phyloP scores from a whole-genome alignment of 2,113 vertebrate genomes.

The Tenrec ecaudatus region DNA sequence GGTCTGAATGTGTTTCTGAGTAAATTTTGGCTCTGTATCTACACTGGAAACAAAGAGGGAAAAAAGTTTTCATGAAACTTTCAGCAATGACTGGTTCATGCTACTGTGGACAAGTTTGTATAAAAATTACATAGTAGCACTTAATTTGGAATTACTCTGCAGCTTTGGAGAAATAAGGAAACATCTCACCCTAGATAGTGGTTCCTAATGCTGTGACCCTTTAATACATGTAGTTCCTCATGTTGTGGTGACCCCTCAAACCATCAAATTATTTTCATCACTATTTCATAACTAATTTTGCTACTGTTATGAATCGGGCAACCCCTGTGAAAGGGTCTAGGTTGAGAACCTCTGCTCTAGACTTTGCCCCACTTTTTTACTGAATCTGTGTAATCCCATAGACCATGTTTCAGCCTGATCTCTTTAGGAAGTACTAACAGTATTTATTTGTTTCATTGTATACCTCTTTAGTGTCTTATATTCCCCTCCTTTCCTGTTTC shows the following conservation, averaged over 20 bases:
- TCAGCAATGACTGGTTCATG: neutral
- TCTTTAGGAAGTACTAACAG: slow-evolving; percentile 10
- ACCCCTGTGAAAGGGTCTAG: too few species aligned
- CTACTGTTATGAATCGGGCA: too few species aligned
- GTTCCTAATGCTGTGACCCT: too few species aligned
- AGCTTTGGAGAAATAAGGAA: neutral
- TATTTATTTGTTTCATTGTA: slow-evolving; percentile 12
- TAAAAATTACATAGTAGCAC: slow-evolving; percentile 8
- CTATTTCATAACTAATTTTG: too few species aligned
- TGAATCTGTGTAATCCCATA: neutral
- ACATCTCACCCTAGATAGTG: neutral
- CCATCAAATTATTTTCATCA: too few species aligned
- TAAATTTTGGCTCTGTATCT: neutral
- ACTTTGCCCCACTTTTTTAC: neutral
- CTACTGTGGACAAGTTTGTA: neutral
- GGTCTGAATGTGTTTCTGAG: neutral
- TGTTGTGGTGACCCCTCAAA: too few species aligned
- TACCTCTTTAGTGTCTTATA: neutral
- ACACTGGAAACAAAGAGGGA: neutral
- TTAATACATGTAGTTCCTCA: too few species aligned
- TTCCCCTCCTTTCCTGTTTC: neutral
- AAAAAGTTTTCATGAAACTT: neutral
- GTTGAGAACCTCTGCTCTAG: too few species aligned
- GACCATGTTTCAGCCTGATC: neutral
- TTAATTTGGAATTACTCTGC: slow-evolving; percentile 17